Conservation (phyloP, 1,140 invertebrate genomes). For the Bathynomus jamesi region DNA sequence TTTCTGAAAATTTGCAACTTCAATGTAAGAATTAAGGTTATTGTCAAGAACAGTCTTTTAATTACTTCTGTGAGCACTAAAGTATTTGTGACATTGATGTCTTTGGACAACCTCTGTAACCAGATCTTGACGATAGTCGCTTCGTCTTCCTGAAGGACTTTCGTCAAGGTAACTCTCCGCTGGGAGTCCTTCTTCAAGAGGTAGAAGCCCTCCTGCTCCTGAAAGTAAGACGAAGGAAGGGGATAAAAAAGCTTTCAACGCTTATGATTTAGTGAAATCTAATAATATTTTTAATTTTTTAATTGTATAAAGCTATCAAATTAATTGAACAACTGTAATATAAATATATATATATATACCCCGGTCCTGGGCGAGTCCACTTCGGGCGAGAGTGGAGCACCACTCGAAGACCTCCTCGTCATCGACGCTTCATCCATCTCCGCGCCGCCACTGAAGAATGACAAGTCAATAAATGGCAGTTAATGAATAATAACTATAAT, state of each 20-base stretch:
- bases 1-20: too few species aligned
- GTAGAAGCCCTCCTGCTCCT: slow-evolving; percentile 85
- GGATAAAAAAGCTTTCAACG: neutral
- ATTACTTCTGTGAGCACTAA: slow-evolving; percentile 23
- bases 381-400: slow-evolving; percentile 68
- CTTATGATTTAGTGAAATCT: neutral
- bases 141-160: slow-evolving; percentile 80
- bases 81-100: slow-evolving; percentile 17
- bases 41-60: neutral
- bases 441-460: neutral
- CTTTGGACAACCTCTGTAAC: slow-evolving; percentile 40
- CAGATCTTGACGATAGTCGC: slow-evolving; percentile 75
- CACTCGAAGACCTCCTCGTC: slow-evolving; percentile 65
- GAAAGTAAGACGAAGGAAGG: neutral
- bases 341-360: slow-evolving; percentile 5
- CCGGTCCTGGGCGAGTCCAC: slow-evolving; percentile 44
- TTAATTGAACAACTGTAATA: slow-evolving; percentile 1
- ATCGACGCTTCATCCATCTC: slow-evolving; percentile 48
- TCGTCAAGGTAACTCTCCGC: slow-evolving; percentile 77
- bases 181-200: slow-evolving; percentile 95
- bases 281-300: neutral
- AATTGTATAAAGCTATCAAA: neutral
- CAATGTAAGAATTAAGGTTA: too few species aligned
- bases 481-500: too few species aligned
- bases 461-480: neutral